Percentiles rank a stretch among this genome's conserved stretches.
phyloP scores from a whole-genome alignment of 2,113 vertebrate species.

The Charina bottae region DNA sequence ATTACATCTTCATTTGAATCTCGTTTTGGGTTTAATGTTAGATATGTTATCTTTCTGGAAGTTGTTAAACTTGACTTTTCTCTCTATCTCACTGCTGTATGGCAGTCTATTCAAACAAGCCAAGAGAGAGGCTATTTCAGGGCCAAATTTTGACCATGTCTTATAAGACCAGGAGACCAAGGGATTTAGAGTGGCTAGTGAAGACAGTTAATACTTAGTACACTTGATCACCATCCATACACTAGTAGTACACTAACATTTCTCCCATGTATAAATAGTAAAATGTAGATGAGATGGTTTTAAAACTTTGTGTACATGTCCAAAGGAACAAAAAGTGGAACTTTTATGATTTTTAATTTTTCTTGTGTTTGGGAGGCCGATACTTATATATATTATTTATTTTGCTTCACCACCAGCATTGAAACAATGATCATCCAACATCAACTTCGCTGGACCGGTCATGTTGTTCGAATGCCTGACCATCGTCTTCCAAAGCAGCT shows the following conservation, averaged over 20 bases:
- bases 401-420: too few species aligned
- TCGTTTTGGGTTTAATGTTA: constrained; percentile 24
- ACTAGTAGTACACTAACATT: not conserved
- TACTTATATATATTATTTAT: not conserved
- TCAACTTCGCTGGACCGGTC: too few species aligned
- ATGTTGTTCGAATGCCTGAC: too few species aligned
- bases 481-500: too few species aligned
- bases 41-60: constrained; percentile 32
- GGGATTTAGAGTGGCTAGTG: not conserved
- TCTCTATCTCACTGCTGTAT: not conserved
- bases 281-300: not conserved
- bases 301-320: not conserved
- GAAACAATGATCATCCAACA: too few species aligned
- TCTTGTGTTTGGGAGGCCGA: not conserved
- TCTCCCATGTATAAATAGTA: not conserved
- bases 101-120: constrained; percentile 23
- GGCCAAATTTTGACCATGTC: constrained; percentile 16
- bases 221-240: not conserved
- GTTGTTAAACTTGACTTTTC: constrained; percentile 34
- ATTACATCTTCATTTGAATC: constrained; percentile 43
- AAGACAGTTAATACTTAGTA: not conserved
- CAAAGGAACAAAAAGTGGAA: not conserved
- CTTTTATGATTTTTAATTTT: not conserved
- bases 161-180: not conserved
- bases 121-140: not conserved